Evolutionary conservation across 1,140 invertebrate genomes (phyloP).

Genomic region (Zaprionus tsacasi): DNA sequence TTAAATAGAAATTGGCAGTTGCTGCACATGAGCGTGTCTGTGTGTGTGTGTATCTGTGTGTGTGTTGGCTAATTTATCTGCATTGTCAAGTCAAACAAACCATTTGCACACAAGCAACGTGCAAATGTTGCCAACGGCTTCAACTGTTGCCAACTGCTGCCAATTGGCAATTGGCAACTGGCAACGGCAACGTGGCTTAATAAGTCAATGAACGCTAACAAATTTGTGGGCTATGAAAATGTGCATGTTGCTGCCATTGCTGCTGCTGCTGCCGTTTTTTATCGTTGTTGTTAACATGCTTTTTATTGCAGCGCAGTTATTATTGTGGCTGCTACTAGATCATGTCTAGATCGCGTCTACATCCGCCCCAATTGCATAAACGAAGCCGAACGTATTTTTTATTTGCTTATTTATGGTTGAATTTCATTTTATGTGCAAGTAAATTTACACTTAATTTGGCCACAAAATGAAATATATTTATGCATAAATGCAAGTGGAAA

Average conservation of each 20-base stretch:
- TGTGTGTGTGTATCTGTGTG: constrained; percentile 2
- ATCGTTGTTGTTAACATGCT: constrained; percentile 4
- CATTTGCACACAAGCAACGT: constrained; percentile 46
- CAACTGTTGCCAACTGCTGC: constrained; percentile 15
- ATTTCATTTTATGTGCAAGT: not conserved
- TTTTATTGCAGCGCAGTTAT: constrained; percentile 9
- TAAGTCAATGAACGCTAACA: constrained; percentile 25
- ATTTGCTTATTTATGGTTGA: not conserved
- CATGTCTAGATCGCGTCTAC: constrained; percentile 9
- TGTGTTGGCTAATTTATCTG: constrained; percentile 48
- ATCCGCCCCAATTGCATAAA: constrained; percentile 11
- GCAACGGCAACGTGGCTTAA: not conserved
- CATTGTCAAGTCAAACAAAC: constrained; percentile 61
- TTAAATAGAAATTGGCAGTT: constrained; percentile 59
- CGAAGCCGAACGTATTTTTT: not conserved
- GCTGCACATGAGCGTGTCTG: constrained; percentile 6
- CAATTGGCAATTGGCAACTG: constrained; percentile 11
- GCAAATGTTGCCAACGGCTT: constrained; percentile 41
- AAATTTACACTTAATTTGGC: not conserved
- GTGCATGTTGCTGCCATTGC: not conserved
- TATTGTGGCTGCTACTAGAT: not conserved
- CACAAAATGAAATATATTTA: not conserved
- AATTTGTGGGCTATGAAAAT: constrained; percentile 23
- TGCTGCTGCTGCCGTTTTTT: not conserved
- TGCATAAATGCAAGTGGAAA: not conserved